Evolutionary conservation across 2,888 invertebrate species (phyloP).

Genomic region (Thyatira batis): DNA sequence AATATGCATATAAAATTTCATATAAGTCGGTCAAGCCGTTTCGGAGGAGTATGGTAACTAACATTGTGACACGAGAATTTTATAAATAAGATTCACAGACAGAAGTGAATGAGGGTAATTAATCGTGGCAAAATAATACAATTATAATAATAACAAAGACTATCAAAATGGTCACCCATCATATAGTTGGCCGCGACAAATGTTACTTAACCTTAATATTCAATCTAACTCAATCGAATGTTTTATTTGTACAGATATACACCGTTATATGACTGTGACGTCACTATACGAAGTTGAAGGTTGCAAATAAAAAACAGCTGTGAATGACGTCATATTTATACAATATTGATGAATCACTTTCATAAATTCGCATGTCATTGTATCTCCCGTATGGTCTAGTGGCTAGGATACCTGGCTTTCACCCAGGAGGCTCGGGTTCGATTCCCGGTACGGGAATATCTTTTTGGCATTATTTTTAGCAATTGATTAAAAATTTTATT

Average conservation of each 20-base stretch:
- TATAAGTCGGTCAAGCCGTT: too few species aligned
- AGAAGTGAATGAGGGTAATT: too few species aligned
- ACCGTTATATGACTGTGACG: neutral
- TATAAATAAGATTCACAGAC: too few species aligned
- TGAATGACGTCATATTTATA: neutral
- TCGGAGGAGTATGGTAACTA: too few species aligned
- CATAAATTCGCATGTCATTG: fast-evolving
- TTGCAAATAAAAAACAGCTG: neutral
- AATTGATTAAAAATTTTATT: too few species aligned
- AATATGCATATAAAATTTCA: too few species aligned
- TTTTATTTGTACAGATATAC: neutral
- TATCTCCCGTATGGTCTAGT: slow-evolving; percentile 85
- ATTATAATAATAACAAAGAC: too few species aligned
- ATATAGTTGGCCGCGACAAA: neutral
- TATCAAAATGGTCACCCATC: neutral
- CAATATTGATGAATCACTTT: neutral
- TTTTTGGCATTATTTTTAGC: slow-evolving; percentile 31
- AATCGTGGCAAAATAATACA: too few species aligned
- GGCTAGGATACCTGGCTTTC: slow-evolving; percentile 88
- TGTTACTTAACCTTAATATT: neutral
- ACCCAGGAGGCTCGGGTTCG: slow-evolving; percentile 89
- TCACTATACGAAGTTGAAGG: neutral
- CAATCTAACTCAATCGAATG: neutral
- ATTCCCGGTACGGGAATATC: slow-evolving; percentile 86
- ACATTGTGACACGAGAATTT: too few species aligned